Base-by-base conservation (phyloP, 2,888 invertebrate species). In the Pseudanteris insignis region DNA sequence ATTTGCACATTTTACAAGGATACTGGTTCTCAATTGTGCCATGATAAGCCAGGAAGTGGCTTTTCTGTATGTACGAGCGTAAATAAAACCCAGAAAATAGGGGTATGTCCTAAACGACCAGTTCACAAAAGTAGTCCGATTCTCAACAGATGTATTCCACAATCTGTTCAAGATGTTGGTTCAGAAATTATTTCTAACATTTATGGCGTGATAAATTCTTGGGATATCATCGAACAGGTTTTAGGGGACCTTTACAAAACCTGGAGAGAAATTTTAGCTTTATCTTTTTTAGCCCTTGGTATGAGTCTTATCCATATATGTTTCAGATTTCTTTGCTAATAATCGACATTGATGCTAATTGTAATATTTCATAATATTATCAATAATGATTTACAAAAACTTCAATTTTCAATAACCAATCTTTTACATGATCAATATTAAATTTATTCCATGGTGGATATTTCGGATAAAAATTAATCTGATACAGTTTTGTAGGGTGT, bases 171-270 rank as follows among this genome's bases (percentile, higher is more conserved):
- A 65, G 88, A 89, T 46, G 81, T 88, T 6, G 84, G 88, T 0
- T 82, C 84, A 26, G 83, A 85, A 65, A 83, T 89, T 14, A 83
- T 89, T 57, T 84, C 83, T 37, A 89, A 90, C 76, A 86, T 94
- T 68, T 92, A 93, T 80, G 88, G 87, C 2, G 83, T 91, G 69
- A 83, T 96, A 32, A 94, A 96, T 75, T 90, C 89, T 69, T 92
- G 94, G 89, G 93, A 94, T 77, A 86, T 90, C 21, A 86, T 94
- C 68, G 92, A 94, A 80, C 92, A 94, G 81, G 88, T 94, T 77
- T 82, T 95, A 24, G 89, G 90, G 38, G 96, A 96, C 81, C 83
- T 96, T 4, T 94, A 93, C 75, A 88, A 89, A 58, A 90, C 92
- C 26, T 94, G 94, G 94, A 88, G 86, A 72, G 88, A 91, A 78